Evolutionary conservation across 2,797 vertebrate species (phyloP).

Genomic region (Rhabdophis nuchalis): DNA sequence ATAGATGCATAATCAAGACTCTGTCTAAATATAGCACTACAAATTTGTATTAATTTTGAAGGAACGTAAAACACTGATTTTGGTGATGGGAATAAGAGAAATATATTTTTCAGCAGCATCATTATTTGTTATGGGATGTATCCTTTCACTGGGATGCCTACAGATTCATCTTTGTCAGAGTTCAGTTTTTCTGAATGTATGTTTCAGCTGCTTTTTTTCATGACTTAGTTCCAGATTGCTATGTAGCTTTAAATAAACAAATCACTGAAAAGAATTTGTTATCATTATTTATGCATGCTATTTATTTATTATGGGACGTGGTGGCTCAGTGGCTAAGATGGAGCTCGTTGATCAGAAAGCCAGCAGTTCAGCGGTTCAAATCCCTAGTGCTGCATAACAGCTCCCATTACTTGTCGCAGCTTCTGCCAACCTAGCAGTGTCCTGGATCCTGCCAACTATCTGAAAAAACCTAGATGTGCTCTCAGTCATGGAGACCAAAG

Average conservation of each 20-base stretch:
- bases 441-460: not conserved
- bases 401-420: too few relatives aligned
- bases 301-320: too few relatives aligned
- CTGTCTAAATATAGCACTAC: not conserved
- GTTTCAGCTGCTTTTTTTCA: not conserved
- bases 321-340: too few relatives aligned
- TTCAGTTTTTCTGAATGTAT: not conserved
- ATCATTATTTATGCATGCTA: not conserved
- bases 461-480: not conserved
- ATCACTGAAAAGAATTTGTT: not conserved
- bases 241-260: not conserved
- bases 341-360: too few relatives aligned
- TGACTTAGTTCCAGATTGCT: not conserved
- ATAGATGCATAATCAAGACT: not conserved
- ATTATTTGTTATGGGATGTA: not conserved
- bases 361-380: too few relatives aligned
- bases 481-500: not conserved
- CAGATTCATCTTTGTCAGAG: not conserved
- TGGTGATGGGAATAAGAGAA: not conserved
- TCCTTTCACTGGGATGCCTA: not conserved
- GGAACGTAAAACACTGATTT: not conserved
- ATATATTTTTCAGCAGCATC: not conserved
- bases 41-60: not conserved
- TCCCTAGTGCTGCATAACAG: too few relatives aligned
- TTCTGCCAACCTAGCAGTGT: too few relatives aligned